These are phyloP conservation scores for Geodia barretti DNA, from an alignment of 37 sponge, comb jelly and placozoan genomes.

Conservation along the genomic window DNA sequence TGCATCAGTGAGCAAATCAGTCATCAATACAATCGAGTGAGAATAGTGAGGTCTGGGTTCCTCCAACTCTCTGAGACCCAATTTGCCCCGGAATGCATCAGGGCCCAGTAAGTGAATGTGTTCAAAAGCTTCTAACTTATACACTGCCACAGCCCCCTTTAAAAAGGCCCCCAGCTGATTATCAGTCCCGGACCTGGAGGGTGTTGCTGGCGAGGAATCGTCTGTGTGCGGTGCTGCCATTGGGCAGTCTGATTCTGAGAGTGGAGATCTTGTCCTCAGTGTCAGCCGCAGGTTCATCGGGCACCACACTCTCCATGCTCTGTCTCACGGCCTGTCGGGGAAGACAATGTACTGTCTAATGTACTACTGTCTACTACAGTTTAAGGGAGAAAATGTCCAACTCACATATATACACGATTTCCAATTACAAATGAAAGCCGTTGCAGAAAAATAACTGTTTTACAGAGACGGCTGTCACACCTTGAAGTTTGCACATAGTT, in stretches of 20 bases:
- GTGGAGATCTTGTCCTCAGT: conserved; percentile 41
- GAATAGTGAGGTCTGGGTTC: background rate
- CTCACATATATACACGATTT: background rate
- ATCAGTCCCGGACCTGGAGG: too few species aligned
- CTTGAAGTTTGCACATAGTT: background rate
- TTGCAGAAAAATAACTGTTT: background rate
- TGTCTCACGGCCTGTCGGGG: conserved; percentile 24
- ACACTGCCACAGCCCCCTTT: background rate
- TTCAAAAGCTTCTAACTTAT: background rate
- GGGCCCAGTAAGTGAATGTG: too few species aligned
- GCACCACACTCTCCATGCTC: conserved; percentile 41
- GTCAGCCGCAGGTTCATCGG: conserved; percentile 56
- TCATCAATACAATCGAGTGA: background rate
- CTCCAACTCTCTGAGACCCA: too few species aligned
- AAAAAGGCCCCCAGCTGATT: too few species aligned
- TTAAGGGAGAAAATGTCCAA: background rate
- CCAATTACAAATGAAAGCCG: too few species aligned
- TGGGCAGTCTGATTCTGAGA: conserved; percentile 71
- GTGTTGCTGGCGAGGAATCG: conserved; percentile 69
- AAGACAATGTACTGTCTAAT: background rate
- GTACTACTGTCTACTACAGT: background rate
- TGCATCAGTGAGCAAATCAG: too few species aligned
- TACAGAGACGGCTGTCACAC: background rate
- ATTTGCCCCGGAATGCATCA: too few species aligned
- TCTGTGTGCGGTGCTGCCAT: conserved; percentile 57